These are phyloP conservation scores for Holocentrus rufus DNA, from an alignment of 2,797 vertebrate species.

Conservation along the genomic window DNA sequence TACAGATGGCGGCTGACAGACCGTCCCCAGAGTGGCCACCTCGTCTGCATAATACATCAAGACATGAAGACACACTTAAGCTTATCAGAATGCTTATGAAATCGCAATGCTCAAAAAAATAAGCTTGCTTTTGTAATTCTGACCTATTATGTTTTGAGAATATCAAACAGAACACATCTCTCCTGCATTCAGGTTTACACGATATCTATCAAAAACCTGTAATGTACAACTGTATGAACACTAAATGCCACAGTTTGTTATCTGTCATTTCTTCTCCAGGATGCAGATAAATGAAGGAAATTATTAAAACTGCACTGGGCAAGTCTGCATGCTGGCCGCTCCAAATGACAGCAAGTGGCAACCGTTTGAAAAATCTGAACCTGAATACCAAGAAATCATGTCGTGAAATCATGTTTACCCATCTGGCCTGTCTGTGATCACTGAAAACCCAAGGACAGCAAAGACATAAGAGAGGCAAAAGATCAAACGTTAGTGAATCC, in stretches of 20 bases:
- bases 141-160: neutral
- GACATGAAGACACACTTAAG: conserved; percentile 23
- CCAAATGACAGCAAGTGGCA: neutral
- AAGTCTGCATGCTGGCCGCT: conserved; percentile 6
- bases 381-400: neutral
- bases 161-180: neutral
- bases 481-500: too few relatives aligned
- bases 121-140: conserved; percentile 19
- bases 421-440: neutral
- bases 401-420: conserved; percentile 4
- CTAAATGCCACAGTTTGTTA: neutral
- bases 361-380: neutral
- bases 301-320: neutral
- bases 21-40: conserved; percentile 42
- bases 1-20: conserved; percentile 58
- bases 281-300: conserved; percentile 7
- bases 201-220: conserved; percentile 3
- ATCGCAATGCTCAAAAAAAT: conserved; percentile 31
- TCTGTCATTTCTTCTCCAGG: neutral
- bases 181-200: conserved; percentile 2
- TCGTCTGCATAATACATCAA: conserved; percentile 49
- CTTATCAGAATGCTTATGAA: neutral
- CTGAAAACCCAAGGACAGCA: neutral
- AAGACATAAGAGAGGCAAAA: neutral
- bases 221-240: neutral